Conservation (phyloP, 2,797 vertebrate species). For the Neosilurus hyrtlii region DNA sequence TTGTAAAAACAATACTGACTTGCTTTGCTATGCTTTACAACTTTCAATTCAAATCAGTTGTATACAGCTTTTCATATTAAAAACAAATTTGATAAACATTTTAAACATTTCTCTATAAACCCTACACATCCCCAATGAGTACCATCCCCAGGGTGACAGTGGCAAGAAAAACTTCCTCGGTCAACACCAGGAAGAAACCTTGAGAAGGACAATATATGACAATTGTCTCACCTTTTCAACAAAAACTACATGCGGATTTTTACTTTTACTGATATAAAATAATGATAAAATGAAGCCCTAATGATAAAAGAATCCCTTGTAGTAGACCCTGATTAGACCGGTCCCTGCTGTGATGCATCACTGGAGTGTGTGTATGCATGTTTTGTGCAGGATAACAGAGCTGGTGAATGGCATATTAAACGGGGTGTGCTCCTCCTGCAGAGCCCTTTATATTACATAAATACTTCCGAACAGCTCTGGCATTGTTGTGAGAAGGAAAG, state of each 20-base stretch:
- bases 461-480: constrained; percentile 60
- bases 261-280: neutral
- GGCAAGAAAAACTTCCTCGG: too few relatives aligned
- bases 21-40: too few relatives aligned
- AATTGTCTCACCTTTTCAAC: neutral
- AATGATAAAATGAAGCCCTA: constrained; percentile 3
- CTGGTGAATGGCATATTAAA: constrained; percentile 57
- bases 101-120: too few relatives aligned
- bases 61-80: too few relatives aligned
- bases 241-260: neutral
- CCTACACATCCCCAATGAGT: too few relatives aligned
- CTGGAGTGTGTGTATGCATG: constrained; percentile 21
- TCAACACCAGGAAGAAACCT: too few relatives aligned
- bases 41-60: too few relatives aligned
- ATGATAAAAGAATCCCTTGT: constrained; percentile 31
- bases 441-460: constrained; percentile 61
- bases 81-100: too few relatives aligned
- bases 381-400: constrained; percentile 39
- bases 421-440: constrained; percentile 40
- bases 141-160: too few relatives aligned
- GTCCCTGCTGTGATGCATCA: constrained; percentile 36
- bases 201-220: too few relatives aligned
- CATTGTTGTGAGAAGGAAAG: constrained; percentile 62
- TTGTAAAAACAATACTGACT: constrained; percentile 14
- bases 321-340: neutral